Evolutionary conservation across 2,888 invertebrate genomes (phyloP).

Genomic region (Parthenolecanium corni): DNA sequence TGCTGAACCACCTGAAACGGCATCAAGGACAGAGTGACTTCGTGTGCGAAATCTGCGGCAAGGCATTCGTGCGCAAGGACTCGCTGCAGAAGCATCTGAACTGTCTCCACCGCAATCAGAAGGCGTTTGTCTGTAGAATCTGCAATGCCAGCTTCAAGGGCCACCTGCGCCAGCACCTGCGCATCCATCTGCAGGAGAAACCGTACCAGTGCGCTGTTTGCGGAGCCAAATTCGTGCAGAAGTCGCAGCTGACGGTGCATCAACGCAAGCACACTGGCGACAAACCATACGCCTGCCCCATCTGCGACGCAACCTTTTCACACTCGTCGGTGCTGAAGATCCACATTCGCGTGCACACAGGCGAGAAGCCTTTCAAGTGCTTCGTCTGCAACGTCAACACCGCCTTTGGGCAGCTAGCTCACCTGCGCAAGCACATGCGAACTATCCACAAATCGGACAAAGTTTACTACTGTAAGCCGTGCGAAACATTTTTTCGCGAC

Average conservation of each 20-base stretch:
- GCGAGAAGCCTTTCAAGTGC: conserved; percentile 65
- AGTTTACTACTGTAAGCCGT: conserved; percentile 63
- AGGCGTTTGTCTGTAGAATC: conserved; percentile 64
- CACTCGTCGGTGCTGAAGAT: conserved; percentile 75
- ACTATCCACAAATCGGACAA: conserved; percentile 68
- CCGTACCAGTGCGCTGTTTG: conserved; percentile 69
- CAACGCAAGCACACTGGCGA: conserved; percentile 74
- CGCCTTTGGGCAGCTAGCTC: conserved; percentile 69
- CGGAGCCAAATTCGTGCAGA: conserved; percentile 66
- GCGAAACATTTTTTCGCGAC: conserved; percentile 61
- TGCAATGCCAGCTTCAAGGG: conserved; percentile 72
- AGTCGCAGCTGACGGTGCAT: conserved; percentile 72
- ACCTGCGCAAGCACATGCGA: conserved; percentile 77
- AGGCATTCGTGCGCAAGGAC: conserved; percentile 61
- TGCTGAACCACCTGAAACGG: conserved; percentile 44
- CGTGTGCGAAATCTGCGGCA: conserved; percentile 68
- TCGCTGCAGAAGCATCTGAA: conserved; percentile 64
- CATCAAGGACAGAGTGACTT: conserved; percentile 65
- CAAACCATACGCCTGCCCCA: conserved; percentile 68
- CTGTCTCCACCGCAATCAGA: conserved; percentile 60
- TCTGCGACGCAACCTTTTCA: conserved; percentile 66
- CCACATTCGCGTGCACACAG: conserved; percentile 70
- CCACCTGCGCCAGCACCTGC: conserved; percentile 69
- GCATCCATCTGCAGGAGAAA: conserved; percentile 62
- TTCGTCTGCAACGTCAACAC: conserved; percentile 44